Percentiles rank a stretch among this genome's conserved stretches.
phyloP scores from a whole-genome alignment of 2,113 vertebrate species.

The Rousettus leschenaultii region DNA sequence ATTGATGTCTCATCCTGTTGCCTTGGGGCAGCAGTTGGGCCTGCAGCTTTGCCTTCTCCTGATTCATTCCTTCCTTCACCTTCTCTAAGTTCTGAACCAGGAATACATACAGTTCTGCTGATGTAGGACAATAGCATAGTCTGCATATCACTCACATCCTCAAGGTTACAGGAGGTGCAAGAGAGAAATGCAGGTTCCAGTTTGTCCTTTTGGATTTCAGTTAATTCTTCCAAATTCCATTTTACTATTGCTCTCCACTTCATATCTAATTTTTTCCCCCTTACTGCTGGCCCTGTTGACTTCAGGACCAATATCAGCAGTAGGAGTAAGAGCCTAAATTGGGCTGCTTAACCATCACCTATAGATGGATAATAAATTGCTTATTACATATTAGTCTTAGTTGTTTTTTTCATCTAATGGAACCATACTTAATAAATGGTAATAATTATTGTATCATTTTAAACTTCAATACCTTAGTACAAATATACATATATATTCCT shows the following conservation, averaged over 20 bases:
- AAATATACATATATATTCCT: not conserved
- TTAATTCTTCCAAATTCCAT: not conserved
- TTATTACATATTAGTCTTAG: not conserved
- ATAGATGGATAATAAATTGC: not conserved
- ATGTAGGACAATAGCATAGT: not conserved
- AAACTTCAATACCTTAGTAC: not conserved
- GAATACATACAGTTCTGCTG: not conserved
- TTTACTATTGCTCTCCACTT: not conserved
- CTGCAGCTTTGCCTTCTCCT: not conserved
- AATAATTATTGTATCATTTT: not conserved
- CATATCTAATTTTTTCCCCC: not conserved
- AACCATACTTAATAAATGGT: not conserved
- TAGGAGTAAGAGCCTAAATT: not conserved
- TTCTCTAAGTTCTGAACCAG: not conserved
- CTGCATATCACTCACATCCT: not conserved
- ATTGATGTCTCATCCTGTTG: not conserved
- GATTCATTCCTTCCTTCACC: not conserved
- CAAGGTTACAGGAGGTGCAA: not conserved
- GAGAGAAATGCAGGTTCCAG: not conserved
- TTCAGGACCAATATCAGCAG: not conserved
- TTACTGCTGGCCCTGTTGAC: not conserved
- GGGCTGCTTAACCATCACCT: not conserved
- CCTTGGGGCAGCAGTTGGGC: not conserved
- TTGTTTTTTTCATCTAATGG: not conserved
- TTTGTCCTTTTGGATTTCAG: not conserved